Evolutionary conservation across 2,113 vertebrate species (phyloP).

Genomic region (Scalopus aquaticus): DNA sequence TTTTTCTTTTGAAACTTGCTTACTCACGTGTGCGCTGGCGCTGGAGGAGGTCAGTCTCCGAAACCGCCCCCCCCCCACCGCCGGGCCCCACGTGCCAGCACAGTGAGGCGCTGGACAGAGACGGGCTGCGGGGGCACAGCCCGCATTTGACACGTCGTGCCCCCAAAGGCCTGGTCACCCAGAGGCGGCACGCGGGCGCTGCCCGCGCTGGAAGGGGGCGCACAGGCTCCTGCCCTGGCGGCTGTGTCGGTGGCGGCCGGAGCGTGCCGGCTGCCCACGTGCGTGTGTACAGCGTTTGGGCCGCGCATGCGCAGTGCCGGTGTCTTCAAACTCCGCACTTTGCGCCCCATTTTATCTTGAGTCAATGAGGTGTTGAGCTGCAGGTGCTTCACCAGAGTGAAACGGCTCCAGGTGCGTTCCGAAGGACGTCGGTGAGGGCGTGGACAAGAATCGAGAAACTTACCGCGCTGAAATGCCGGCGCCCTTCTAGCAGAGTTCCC

Average conservation of each 20-base stretch:
- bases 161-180: too few species aligned
- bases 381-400: slow-evolving; percentile 28
- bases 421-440: slow-evolving; percentile 36
- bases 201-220: too few species aligned
- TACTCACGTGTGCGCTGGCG: slow-evolving; percentile 35
- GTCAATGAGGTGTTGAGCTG: slow-evolving; percentile 53
- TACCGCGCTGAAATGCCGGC: slow-evolving; percentile 69
- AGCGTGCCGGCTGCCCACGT: too few species aligned
- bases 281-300: too few species aligned
- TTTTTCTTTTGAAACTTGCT: slow-evolving; percentile 39
- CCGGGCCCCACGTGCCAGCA: not conserved
- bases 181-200: too few species aligned
- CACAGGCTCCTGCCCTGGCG: too few species aligned
- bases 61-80: not conserved
- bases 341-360: slow-evolving; percentile 50
- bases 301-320: too few species aligned
- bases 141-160: too few species aligned
- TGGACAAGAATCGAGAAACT: slow-evolving; percentile 66
- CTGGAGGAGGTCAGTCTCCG: not conserved
- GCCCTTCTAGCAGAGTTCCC: slow-evolving; percentile 61
- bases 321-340: not conserved
- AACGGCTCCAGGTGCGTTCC: slow-evolving; percentile 7
- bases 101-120: not conserved
- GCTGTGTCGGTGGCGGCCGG: too few species aligned
- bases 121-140: too few species aligned